phyloP scores from a whole-genome alignment of 1,140 invertebrate species.

The Sitodiplosis mosellana region DNA sequence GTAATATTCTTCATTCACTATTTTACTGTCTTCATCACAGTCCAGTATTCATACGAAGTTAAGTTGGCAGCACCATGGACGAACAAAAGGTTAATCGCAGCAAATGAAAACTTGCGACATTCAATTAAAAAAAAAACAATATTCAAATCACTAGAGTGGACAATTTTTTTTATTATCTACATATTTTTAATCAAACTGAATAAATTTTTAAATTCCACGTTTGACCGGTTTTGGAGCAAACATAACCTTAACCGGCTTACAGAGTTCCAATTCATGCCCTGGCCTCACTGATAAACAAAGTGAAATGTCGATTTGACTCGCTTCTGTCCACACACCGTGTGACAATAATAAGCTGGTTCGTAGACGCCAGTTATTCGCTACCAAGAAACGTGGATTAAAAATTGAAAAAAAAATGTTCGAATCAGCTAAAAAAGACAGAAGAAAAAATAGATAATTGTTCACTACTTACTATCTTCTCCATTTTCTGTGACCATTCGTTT shows the following conservation, averaged over 20 bases:
- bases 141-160: no score
- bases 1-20: no score
- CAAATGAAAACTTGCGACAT: no score
- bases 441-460: neutral
- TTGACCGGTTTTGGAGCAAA: conserved; percentile 77
- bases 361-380: conserved; percentile 49
- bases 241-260: conserved; percentile 76
- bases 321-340: conserved; percentile 77
- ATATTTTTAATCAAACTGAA: no score
- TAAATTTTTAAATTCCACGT: conserved; percentile 43
- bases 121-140: no score
- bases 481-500: conserved; percentile 27
- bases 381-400: conserved; percentile 24
- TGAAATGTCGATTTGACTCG: conserved; percentile 72
- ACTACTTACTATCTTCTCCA: conserved; percentile 10
- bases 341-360: conserved; percentile 73
- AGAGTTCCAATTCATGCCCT: conserved; percentile 55
- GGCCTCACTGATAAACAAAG: conserved; percentile 53
- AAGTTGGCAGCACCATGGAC: no score
- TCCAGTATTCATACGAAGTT: no score
- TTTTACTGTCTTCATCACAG: no score
- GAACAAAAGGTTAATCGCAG: no score
- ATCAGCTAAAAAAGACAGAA: neutral
- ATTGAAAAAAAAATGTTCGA: conserved; percentile 10
- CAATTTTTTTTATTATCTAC: no score